phyloP scores from a whole-genome alignment of 2,888 invertebrate genomes.

The Osmoderma eremita region DNA sequence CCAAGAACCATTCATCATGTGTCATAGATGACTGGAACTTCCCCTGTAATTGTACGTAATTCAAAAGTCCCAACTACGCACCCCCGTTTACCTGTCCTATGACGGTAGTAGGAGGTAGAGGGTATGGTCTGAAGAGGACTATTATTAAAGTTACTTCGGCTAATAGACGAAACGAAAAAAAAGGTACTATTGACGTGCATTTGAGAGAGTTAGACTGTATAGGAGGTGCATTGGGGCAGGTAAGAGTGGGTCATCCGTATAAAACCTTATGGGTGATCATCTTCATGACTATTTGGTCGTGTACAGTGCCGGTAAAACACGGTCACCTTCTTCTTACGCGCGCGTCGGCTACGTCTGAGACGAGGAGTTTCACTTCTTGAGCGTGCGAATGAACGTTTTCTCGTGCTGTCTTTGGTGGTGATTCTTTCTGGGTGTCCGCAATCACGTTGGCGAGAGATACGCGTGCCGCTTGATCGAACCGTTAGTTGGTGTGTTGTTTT shows the following conservation, averaged over 20 bases:
- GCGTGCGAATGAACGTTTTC: slow-evolving; percentile 52
- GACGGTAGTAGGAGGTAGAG: not conserved
- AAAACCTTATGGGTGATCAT: slow-evolving; percentile 56
- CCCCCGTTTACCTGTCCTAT: no score
- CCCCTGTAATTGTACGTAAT: no score
- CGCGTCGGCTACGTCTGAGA: slow-evolving; percentile 35
- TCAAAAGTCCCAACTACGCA: no score
- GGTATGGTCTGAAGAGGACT: not conserved
- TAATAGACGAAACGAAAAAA: slow-evolving; percentile 7
- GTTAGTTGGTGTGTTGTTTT: slow-evolving; percentile 3
- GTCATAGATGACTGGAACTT: no score
- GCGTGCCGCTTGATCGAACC: slow-evolving; percentile 6
- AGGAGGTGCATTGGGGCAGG: slow-evolving; percentile 35
- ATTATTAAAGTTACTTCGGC: no score
- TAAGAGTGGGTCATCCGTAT: slow-evolving; percentile 58
- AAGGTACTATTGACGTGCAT: slow-evolving; percentile 20
- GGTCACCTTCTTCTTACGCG: slow-evolving; percentile 51
- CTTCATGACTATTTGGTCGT: slow-evolving; percentile 57
- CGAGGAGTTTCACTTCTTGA: slow-evolving; percentile 53
- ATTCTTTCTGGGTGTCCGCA: slow-evolving; percentile 13
- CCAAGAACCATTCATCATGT: no score
- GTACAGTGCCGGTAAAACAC: slow-evolving; percentile 58
- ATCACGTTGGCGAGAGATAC: slow-evolving; percentile 1
- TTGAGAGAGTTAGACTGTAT: slow-evolving; percentile 25
- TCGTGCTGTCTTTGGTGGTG: slow-evolving; percentile 44